These are phyloP conservation scores for Otolemur garnettii DNA, from an alignment of 2,113 vertebrate species.

Conservation along the genomic window DNA sequence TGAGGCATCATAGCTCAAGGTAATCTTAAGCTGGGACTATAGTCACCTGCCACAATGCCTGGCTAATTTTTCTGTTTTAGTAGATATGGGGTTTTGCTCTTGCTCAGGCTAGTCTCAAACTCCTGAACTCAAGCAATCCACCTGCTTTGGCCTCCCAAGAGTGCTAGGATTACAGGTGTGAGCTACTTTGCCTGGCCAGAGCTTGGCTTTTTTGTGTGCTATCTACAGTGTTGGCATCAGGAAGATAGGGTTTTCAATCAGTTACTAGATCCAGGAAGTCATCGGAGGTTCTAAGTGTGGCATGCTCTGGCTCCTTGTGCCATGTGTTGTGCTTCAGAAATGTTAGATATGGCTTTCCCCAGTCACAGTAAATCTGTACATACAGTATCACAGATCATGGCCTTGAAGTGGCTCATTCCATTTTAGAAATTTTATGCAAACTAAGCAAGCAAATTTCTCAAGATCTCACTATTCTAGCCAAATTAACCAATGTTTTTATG, in stretches of 20 bases:
- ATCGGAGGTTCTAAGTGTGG: not conserved
- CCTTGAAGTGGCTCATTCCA: not conserved
- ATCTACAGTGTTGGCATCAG: not conserved
- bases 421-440: not conserved
- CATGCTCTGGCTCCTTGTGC: not conserved
- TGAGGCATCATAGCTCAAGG: no score
- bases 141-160: no score
- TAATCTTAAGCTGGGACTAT: no score
- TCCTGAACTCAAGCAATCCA: no score
- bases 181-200: not conserved
- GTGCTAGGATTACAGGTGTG: no score
- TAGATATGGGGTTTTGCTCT: no score
- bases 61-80: no score
- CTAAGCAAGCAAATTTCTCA: conserved; percentile 8
- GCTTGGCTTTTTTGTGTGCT: not conserved
- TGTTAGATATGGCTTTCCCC: not conserved
- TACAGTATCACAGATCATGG: not conserved
- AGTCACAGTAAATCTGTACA: not conserved
- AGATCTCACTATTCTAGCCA: conserved; percentile 34
- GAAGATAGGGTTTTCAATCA: not conserved
- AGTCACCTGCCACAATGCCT: no score
- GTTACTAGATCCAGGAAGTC: not conserved
- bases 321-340: not conserved
- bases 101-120: no score
- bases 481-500: not conserved